These are phyloP conservation scores for Stomatorhinus walkeri DNA, from an alignment of 2,797 vertebrate genomes.

Conservation along the genomic window DNA sequence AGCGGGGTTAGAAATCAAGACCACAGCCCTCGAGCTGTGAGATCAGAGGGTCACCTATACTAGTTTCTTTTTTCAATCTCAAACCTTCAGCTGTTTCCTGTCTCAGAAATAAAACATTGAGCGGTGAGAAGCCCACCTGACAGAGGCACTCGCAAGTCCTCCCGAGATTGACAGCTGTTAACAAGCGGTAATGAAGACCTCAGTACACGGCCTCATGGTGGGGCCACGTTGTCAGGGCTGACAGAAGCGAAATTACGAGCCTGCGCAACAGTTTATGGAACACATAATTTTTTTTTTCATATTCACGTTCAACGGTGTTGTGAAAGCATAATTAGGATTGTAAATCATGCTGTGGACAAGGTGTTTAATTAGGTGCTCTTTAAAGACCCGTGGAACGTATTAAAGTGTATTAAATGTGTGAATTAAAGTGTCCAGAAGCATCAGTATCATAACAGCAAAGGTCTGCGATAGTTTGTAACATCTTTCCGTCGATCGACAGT, in stretches of 20 bases:
- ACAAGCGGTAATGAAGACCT: conserved; percentile 6
- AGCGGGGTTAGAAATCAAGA: neutral
- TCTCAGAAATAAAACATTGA: neutral
- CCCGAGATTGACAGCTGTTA: neutral
- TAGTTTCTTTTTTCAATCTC: neutral
- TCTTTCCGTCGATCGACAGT: neutral
- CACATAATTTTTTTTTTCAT: neutral
- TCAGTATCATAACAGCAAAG: neutral
- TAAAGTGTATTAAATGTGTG: too few relatives aligned
- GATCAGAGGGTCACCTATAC: neutral
- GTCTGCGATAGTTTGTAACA: neutral
- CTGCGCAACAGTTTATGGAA: neutral
- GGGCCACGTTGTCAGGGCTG: neutral
- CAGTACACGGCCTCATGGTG: neutral
- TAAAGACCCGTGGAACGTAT: neutral
- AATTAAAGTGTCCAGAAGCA: neutral
- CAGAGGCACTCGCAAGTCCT: neutral
- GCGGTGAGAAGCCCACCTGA: neutral
- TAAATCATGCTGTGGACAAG: conserved; percentile 5
- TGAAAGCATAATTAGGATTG: conserved; percentile 7
- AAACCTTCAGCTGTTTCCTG: neutral
- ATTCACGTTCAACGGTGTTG: neutral
- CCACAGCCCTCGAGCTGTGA: neutral
- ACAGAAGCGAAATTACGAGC: neutral
- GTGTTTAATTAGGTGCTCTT: conserved; percentile 4